Percentiles rank a stretch among this genome's conserved stretches.
Evolutionary conservation across 2,888 invertebrate genomes (phyloP).

Genomic region (Hypselothyrea guttata): DNA sequence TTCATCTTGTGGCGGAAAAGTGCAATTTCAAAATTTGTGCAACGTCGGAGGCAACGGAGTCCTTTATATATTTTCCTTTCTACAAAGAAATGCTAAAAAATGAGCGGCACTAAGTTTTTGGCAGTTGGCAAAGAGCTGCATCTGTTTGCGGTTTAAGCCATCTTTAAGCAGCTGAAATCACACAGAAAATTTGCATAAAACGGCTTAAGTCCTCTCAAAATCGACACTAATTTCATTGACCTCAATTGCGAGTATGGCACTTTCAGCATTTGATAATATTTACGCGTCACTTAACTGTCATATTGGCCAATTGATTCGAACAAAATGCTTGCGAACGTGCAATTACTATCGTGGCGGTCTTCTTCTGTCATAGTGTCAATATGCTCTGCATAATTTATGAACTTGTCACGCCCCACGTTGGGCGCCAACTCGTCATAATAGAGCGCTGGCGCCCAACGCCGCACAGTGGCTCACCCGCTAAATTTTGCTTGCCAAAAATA

Average conservation of each 20-base stretch:
- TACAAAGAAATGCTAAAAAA: conserved; percentile 47
- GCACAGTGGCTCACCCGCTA: too few species aligned
- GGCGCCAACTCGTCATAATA: too few species aligned
- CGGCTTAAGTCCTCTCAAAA: conserved; percentile 26
- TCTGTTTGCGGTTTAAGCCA: conserved; percentile 21
- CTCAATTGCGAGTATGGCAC: conserved; percentile 36
- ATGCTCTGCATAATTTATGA: conserved; percentile 66
- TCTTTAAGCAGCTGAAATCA: conserved; percentile 49
- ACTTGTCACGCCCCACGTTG: too few species aligned
- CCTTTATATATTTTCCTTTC: conserved; percentile 32
- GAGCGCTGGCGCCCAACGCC: neutral
- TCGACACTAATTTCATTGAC: conserved; percentile 65
- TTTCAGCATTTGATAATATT: conserved; percentile 24
- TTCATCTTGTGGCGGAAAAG: conserved; percentile 63
- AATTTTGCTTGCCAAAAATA: too few species aligned
- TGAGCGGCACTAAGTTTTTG: conserved; percentile 58
- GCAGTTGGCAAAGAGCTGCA: conserved; percentile 11
- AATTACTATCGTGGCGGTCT: conserved; percentile 24
- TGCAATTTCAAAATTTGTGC: conserved; percentile 73
- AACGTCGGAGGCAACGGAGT: conserved; percentile 30
- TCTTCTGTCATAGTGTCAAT: conserved; percentile 2
- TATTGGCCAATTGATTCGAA: conserved; percentile 55
- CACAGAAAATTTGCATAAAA: conserved; percentile 56
- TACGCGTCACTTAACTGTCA: conserved; percentile 34
- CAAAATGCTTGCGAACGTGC: conserved; percentile 27